Evolutionary conservation across 2,797 vertebrate genomes (phyloP), one percentile per base, ranked within the genome.

Genomic region (Onychomys leucogaster): DNA sequence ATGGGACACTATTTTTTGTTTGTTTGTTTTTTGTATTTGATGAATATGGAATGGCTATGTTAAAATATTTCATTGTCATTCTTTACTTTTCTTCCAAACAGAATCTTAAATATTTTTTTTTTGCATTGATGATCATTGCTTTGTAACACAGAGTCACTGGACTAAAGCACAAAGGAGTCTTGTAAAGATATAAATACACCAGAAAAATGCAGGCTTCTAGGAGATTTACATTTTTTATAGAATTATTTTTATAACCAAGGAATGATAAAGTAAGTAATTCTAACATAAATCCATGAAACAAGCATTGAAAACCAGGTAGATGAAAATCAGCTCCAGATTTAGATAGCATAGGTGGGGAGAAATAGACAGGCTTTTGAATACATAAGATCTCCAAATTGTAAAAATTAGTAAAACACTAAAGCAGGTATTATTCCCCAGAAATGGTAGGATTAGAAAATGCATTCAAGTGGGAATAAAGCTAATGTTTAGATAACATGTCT

Each of bases 51-150:
- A 7, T 88, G 29, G 7, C 1, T 13, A 29, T 82, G n/a, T 8
- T 67, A 5, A 88, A 92, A 80, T 83, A 81, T 37, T 73, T 87
- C 5, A 49, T 73, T 61, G 5, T 16, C 12, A 10, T 49, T 89
- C 43, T 90, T 95, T 73, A 29, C 14, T 80, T 95, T 59, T 10
- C 3, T 4, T 52, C 1, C 10, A 57, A 81, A 8, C 21, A 32
- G 90, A 84, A 95, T 88, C 1, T 7, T 77, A 9, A 67, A n/a
- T 67, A 27, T 49, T 92, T 95, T 90, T 95, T 90, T 73, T 17
- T 82, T 49, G 5, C 76, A 5, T 12, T 55, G 21, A 69, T 90
- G 77, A 65, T 69, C 2, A 78, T 61, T 77, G 21, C 0, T 43
- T 76, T 87, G 11, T 6, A 61, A 91, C 69, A n/a, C 19, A 82